Percentiles rank a stretch among this genome's conserved stretches.
Conservation (phyloP, 2,113 vertebrate species). For the Thunnus thynnus region DNA sequence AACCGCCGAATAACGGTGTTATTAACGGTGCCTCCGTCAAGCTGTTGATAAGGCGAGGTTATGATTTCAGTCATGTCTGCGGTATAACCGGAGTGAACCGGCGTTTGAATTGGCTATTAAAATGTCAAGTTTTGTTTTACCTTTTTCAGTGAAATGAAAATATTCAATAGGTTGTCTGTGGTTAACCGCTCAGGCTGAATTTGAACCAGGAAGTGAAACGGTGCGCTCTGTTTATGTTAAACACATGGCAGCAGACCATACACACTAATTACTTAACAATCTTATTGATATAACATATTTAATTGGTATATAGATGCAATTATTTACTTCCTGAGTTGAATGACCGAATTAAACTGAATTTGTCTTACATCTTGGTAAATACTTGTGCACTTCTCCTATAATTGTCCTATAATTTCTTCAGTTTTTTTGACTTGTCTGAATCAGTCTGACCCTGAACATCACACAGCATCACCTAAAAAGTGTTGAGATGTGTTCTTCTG, state of each 20-base stretch:
- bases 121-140: not conserved
- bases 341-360: not conserved
- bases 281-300: too few species aligned
- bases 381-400: not conserved
- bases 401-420: not conserved
- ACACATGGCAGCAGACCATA: conserved; percentile 26
- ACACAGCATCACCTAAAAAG: not conserved
- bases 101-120: not conserved
- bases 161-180: not conserved
- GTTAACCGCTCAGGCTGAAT: not conserved
- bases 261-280: not conserved
- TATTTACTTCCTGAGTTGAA: not conserved
- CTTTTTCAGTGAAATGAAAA: not conserved
- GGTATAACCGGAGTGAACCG: not conserved
- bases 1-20: conserved; percentile 41
- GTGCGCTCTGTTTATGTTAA: not conserved
- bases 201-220: not conserved
- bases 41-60: not conserved
- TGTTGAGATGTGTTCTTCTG: not conserved
- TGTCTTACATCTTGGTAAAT: not conserved
- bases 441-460: not conserved
- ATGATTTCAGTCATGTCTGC: conserved; percentile 8
- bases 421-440: conserved; percentile 4
- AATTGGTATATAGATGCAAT: too few species aligned
- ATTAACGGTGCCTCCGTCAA: conserved; percentile 9